Percentiles rank a stretch among this genome's conserved stretches.
Conservation (phyloP, 2,113 vertebrate species). For the Misgurnus mizolepis region DNA sequence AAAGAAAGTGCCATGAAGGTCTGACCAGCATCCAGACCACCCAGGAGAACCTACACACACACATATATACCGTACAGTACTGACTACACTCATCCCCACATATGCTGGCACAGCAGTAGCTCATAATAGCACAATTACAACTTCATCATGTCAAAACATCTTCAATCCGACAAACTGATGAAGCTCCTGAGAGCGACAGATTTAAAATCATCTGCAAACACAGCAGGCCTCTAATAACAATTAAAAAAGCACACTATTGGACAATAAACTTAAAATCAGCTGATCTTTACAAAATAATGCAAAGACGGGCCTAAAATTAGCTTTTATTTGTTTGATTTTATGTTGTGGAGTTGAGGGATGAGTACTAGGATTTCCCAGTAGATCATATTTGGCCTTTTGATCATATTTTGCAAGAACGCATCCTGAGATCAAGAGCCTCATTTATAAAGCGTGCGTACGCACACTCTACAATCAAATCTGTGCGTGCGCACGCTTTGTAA, state of each 20-base stretch:
- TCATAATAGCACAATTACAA: neutral
- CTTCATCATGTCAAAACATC: neutral
- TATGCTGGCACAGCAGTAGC: neutral
- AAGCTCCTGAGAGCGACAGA: neutral
- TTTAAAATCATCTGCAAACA: neutral
- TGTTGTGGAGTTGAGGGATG: neutral
- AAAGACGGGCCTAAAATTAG: neutral
- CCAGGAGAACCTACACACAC: conserved; percentile 3
- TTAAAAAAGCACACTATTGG: neutral
- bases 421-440: neutral
- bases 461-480: too few species aligned
- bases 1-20: conserved; percentile 11
- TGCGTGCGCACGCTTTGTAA: too few species aligned
- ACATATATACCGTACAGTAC: neutral
- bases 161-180: neutral
- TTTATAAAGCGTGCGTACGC: too few species aligned
- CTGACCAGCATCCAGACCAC: conserved; percentile 19
- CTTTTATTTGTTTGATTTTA: neutral
- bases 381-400: conserved; percentile 19
- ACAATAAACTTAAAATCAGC: neutral
- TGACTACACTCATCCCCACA: neutral
- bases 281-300: neutral
- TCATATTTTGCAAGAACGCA: neutral
- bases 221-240: neutral
- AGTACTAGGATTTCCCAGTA: neutral